Evolutionary conservation across 2,113 vertebrate species (phyloP).

Genomic region (Zingel zingel): DNA sequence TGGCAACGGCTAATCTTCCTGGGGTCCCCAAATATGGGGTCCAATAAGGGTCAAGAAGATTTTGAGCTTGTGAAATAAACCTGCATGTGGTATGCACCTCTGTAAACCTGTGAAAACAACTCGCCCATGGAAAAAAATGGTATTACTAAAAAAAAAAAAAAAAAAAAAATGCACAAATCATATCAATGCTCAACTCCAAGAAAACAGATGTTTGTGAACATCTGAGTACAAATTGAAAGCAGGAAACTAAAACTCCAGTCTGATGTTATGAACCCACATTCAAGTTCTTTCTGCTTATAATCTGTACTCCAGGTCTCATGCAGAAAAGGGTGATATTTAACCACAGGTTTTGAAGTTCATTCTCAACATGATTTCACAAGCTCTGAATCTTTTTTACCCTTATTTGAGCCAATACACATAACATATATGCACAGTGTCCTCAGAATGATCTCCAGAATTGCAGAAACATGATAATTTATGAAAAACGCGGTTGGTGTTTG

Average conservation of each 20-base stretch:
- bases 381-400: background rate
- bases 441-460: background rate
- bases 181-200: background rate
- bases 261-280: no score
- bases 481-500: constrained; percentile 15
- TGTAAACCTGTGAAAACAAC: background rate
- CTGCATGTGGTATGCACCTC: background rate
- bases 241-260: no score
- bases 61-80: background rate
- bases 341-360: background rate
- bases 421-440: background rate
- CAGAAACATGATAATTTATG: background rate
- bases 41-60: constrained; percentile 1
- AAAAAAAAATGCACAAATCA: background rate
- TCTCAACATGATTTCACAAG: background rate
- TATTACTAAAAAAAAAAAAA: background rate
- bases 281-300: background rate
- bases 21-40: background rate
- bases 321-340: background rate
- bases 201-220: background rate
- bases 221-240: background rate
- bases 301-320: background rate
- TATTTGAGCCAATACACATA: background rate
- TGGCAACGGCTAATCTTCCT: no score
- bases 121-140: no score